phyloP scores from a whole-genome alignment of 2,888 invertebrate species.

The Drosophila multiciliata region DNA sequence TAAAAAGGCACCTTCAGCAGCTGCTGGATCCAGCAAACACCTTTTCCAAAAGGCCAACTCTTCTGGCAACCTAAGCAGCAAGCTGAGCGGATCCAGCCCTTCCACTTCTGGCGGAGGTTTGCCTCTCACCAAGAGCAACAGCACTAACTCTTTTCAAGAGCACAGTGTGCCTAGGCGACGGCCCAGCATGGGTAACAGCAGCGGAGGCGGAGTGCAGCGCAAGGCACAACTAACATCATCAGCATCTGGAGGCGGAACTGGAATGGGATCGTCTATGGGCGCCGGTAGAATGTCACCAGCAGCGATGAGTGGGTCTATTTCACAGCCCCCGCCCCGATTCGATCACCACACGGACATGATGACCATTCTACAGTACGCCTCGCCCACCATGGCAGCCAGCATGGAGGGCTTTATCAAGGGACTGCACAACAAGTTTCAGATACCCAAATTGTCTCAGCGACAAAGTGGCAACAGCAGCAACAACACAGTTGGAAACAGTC shows the following conservation, averaged over 20 bases:
- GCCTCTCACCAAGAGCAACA: conserved; percentile 82
- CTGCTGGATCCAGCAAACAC: conserved; percentile 85
- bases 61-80: conserved; percentile 83
- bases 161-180: conserved; percentile 61
- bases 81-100: conserved; percentile 52
- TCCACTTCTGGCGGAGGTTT: conserved; percentile 59
- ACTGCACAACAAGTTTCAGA: conserved; percentile 93
- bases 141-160: conserved; percentile 83
- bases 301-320: conserved; percentile 66
- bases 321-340: conserved; percentile 79
- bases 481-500: conserved; percentile 23
- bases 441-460: conserved; percentile 91
- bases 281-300: conserved; percentile 60
- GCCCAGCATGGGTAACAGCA: conserved; percentile 62
- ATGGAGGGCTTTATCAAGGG: conserved; percentile 92
- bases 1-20: conserved; percentile 85
- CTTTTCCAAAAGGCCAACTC: conserved; percentile 85
- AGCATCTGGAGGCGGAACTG: conserved; percentile 19
- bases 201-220: conserved; percentile 45
- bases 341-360: conserved; percentile 83
- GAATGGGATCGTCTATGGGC: conserved; percentile 2
- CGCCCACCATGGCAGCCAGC: conserved; percentile 87
- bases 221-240: conserved; percentile 26
- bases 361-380: conserved; percentile 87
- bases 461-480: conserved; percentile 26